Percentiles rank a stretch among this genome's conserved stretches.
These are phyloP conservation scores for Xanthia togata DNA, from an alignment of 2,888 invertebrate species.

Conservation along the genomic window DNA sequence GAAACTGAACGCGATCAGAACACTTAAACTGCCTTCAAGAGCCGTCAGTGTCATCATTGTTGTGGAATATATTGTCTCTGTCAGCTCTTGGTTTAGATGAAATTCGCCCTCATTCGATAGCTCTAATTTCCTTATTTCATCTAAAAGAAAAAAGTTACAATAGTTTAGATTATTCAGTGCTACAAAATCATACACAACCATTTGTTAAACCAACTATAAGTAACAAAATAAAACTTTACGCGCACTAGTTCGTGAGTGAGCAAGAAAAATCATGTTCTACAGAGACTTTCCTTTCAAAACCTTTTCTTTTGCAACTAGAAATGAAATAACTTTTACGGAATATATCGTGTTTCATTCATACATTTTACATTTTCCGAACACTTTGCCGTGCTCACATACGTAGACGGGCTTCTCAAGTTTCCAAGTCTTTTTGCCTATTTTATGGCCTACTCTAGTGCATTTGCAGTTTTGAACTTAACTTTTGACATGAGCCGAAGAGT, in stretches of 20 bases:
- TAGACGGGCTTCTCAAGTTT: constrained; percentile 26
- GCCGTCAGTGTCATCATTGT: too few species aligned
- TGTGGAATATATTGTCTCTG: too few species aligned
- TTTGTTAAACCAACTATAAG: constrained; percentile 9
- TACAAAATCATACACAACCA: constrained; percentile 16
- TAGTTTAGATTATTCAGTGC: constrained; percentile 20
- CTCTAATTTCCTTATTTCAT: neutral
- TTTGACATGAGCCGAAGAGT: constrained; percentile 10
- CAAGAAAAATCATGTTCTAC: constrained; percentile 22
- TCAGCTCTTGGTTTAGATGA: too few species aligned
- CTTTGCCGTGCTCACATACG: constrained; percentile 30
- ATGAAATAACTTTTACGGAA: constrained; percentile 38
- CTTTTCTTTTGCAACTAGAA: constrained; percentile 22
- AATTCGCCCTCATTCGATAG: too few species aligned
- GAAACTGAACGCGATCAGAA: too few species aligned
- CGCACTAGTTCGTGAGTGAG: neutral
- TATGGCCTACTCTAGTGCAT: constrained; percentile 32
- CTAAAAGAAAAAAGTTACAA: neutral
- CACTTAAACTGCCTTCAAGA: too few species aligned
- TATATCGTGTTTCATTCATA: constrained; percentile 45
- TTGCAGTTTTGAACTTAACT: constrained; percentile 38
- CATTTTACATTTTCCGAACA: constrained; percentile 41
- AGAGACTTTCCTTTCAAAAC: constrained; percentile 20
- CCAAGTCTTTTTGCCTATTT: constrained; percentile 22
- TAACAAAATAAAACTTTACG: constrained; percentile 4